Conservation (phyloP, 2,797 vertebrate species). For the Myiotriccus ornatus region DNA sequence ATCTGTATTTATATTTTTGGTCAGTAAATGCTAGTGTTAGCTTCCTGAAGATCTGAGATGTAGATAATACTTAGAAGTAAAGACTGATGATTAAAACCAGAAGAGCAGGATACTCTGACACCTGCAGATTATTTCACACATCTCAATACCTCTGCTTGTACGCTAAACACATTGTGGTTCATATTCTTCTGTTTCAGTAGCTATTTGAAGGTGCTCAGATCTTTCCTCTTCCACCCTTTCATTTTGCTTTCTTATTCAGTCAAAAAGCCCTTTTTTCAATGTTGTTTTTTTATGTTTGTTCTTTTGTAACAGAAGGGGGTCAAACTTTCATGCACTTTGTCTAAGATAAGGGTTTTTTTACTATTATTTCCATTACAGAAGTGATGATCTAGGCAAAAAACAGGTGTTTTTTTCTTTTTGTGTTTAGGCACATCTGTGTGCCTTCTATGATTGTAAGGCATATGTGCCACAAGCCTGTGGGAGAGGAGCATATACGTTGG, state of each 20-base stretch:
- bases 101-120: not conserved
- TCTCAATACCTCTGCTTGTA: not conserved
- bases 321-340: not conserved
- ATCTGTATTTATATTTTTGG: not conserved
- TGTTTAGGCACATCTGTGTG: not conserved
- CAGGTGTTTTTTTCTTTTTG: not conserved
- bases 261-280: not conserved
- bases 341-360: not conserved
- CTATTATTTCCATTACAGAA: not conserved
- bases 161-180: not conserved
- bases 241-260: not conserved
- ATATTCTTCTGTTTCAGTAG: not conserved
- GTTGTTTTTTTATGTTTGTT: not conserved
- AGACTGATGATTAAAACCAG: not conserved
- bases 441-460: not conserved
- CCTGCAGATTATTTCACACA: not conserved
- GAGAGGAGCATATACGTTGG: not conserved
- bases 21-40: not conserved
- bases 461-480: fast-evolving
- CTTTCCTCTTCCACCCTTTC: not conserved
- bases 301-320: not conserved
- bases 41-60: not conserved
- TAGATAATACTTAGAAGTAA: not conserved
- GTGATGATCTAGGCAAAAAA: not conserved
- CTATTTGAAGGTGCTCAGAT: not conserved